phyloP scores from a whole-genome alignment of 2,113 vertebrate genomes.

The Malurus elegans region DNA sequence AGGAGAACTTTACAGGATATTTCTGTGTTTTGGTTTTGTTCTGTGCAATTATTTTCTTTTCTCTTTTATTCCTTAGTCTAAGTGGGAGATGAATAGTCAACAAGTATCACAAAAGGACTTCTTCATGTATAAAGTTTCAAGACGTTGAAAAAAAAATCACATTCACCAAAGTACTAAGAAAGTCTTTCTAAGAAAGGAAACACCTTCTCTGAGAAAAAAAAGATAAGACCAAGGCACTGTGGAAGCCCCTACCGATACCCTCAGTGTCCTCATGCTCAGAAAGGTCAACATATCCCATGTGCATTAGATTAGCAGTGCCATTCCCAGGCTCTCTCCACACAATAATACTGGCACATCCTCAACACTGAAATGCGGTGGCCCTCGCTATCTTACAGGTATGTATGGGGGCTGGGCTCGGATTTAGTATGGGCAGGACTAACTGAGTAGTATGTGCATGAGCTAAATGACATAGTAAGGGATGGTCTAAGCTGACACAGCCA shows the following conservation, averaged over 20 bases:
- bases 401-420: too few species aligned
- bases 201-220: background rate
- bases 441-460: too few species aligned
- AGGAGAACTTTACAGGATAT: background rate
- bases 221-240: background rate
- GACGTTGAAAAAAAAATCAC: background rate
- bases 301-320: background rate
- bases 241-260: background rate
- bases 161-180: background rate
- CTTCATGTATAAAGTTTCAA: background rate
- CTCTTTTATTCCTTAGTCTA: background rate
- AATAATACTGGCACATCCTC: background rate
- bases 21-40: background rate
- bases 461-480: too few species aligned
- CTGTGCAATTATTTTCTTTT: background rate
- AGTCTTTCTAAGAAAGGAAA: background rate
- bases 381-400: too few species aligned
- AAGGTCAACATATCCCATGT: background rate
- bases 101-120: background rate
- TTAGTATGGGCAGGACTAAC: too few species aligned
- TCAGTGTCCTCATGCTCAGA: background rate
- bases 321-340: background rate
- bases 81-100: background rate
- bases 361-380: too few species aligned
- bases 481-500: too few species aligned